Percentiles rank a stretch among this genome's conserved stretches.
Evolutionary conservation across 2,113 vertebrate genomes (phyloP).

Genomic region (Thryonomys swinderianus): DNA sequence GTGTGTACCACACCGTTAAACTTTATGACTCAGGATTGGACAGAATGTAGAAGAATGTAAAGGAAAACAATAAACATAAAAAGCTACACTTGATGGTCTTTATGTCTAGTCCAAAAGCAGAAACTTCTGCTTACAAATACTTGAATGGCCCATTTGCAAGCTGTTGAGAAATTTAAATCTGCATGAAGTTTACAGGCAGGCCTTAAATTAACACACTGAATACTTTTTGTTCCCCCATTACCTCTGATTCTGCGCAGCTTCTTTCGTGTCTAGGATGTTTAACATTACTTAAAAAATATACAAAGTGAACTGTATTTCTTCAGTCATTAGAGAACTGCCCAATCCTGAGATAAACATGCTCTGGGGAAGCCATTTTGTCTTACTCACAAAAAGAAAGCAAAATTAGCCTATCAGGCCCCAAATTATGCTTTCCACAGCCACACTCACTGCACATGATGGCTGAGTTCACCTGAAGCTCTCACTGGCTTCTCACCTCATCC

Average conservation of each 20-base stretch:
- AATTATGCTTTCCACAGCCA: not conserved
- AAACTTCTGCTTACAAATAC: constrained; percentile 46
- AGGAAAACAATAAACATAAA: constrained; percentile 57
- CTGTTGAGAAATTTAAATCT: constrained; percentile 65
- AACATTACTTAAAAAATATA: constrained; percentile 15
- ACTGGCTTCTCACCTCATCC: not conserved
- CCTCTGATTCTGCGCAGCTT: not conserved
- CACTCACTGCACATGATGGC: not conserved
- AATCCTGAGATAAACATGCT: not conserved
- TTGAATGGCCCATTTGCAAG: constrained; percentile 60
- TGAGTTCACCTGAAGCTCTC: not conserved
- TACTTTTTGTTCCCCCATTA: not conserved
- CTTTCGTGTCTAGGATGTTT: not conserved
- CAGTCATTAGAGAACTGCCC: not conserved
- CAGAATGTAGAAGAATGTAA: constrained; percentile 53
- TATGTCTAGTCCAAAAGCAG: constrained; percentile 44
- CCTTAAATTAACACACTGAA: constrained; percentile 58
- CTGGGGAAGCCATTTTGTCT: not conserved
- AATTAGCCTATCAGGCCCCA: not conserved
- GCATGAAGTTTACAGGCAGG: not conserved
- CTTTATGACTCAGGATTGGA: not conserved
- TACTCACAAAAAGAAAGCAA: constrained; percentile 19
- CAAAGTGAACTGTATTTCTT: constrained; percentile 30
- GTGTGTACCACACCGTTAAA: not conserved
- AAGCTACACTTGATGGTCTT: not conserved